Evolutionary conservation across 2,888 invertebrate species (phyloP).

Genomic region (Craniophora ligustri): DNA sequence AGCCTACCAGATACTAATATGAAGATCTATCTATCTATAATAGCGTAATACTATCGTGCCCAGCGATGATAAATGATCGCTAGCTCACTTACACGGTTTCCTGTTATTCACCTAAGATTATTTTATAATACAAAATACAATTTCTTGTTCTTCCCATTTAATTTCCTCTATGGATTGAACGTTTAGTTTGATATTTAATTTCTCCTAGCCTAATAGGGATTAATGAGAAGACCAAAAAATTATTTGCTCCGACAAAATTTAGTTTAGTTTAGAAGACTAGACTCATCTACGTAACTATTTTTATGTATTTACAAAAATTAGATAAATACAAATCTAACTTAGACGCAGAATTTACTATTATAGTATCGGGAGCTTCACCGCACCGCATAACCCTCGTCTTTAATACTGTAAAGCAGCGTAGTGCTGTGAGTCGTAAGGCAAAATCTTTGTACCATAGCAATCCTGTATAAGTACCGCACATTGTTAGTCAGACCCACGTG

Average conservation of each 20-base stretch:
- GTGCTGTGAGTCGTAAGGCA: slow-evolving; percentile 25
- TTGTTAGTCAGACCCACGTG: slow-evolving; percentile 57
- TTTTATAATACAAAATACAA: too few relatives aligned
- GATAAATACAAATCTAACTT: too few relatives aligned
- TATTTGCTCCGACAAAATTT: too few relatives aligned
- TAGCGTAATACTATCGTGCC: slow-evolving; percentile 24
- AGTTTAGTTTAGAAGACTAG: too few relatives aligned
- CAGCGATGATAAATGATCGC: slow-evolving; percentile 22
- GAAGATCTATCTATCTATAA: slow-evolving; percentile 37
- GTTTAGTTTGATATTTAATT: too few relatives aligned
- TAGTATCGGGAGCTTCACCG: background rate
- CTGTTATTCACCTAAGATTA: too few relatives aligned
- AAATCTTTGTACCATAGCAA: slow-evolving; percentile 31
- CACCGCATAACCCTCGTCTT: background rate
- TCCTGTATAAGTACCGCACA: slow-evolving; percentile 43
- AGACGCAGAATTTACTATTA: background rate
- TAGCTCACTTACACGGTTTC: slow-evolving; percentile 20
- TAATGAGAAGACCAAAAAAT: too few relatives aligned
- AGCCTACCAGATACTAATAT: slow-evolving; percentile 66
- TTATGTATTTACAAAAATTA: too few relatives aligned
- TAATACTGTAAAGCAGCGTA: slow-evolving; percentile 9
- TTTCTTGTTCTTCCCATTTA: too few relatives aligned
- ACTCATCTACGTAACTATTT: too few relatives aligned
- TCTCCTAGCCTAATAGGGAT: too few relatives aligned
- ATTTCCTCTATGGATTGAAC: too few relatives aligned